Base-by-base conservation (phyloP, 2,888 invertebrate species). In the Drosophila birchii region DNA sequence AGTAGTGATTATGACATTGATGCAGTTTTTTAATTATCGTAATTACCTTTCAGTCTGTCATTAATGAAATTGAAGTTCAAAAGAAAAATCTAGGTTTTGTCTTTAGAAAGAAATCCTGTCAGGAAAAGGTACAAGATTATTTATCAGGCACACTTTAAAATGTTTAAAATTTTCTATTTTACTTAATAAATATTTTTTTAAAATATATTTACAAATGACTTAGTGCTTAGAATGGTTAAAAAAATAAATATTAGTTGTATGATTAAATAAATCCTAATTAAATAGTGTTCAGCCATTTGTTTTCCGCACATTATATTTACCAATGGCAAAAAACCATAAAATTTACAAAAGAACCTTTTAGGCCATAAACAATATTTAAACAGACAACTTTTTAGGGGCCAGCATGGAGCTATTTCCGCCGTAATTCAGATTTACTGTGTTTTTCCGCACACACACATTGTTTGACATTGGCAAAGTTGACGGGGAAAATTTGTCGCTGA, bases 371-470 rank as follows among this genome's bases (percentile, higher is more conserved):
- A 14, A 41, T 51, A 29, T 62, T 66, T 66, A 9, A 66, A 23
- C 36, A 38, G 36, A 18, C 16, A 29, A 62, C 14, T 63, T 66
- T 32, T 63, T 23, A 38, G 29, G n/a, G 57, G 20, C 57, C 23
- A 23, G 32, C 44, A 34, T 44, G 12, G 23, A 14, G 34, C 34
- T n/a, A 20, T 54, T 60, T 41, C 16, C 70, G 61, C 71, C 34
- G 49, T 51, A 53, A 70, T 70, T 69, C 60, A 34, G 63, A 41
- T 56, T 72, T 58, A 63, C 53, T 45, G 43, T 70, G 44, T 18
- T 32, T 39, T 36, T 7, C 34, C 12, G 49, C 16, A 47, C 16
- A 16, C 29, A 45, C 32, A 34, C 41, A 56, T 64, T 55, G 38
- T 73, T 73, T 73, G 64, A 54, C 54, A 55, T 64, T 59, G 39